Evolutionary conservation across 2,888 invertebrate genomes (phyloP).

Genomic region (Pristionchus arcanus): DNA sequence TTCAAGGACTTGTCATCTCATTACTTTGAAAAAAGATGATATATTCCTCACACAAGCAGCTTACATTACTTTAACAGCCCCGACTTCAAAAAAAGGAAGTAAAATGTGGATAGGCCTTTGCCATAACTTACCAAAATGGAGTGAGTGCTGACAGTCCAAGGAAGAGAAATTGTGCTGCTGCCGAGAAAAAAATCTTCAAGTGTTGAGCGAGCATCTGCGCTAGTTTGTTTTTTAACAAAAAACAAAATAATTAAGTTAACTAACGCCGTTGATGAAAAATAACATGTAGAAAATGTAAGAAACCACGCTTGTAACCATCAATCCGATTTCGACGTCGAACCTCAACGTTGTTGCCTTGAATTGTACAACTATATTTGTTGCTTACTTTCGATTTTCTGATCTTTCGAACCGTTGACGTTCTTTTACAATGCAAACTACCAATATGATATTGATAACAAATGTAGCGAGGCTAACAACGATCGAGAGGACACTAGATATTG

Average conservation of each 20-base stretch:
- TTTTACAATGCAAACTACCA: neutral
- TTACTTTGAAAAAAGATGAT: no score
- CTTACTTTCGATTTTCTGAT: neutral
- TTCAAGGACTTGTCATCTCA: no score
- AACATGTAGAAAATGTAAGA: neutral
- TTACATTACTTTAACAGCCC: no score
- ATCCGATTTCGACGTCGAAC: neutral
- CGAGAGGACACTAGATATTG: neutral
- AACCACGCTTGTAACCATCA: neutral
- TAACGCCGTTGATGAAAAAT: neutral
- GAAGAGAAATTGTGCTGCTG: neutral
- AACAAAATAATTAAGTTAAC: neutral
- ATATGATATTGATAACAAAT: neutral
- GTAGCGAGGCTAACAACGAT: neutral
- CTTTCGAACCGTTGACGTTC: neutral
- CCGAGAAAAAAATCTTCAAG: neutral
- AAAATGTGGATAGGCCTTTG: no score
- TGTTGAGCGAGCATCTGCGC: neutral
- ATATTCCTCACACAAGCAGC: no score
- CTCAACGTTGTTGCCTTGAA: neutral
- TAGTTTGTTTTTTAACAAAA: neutral
- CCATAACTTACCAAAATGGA: constrained; percentile 1
- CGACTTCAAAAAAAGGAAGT: no score
- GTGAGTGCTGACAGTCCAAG: neutral
- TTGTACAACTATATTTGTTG: neutral